Evolutionary conservation across 2,113 vertebrate genomes (phyloP).

Genomic region (Scytalopus superciliaris): DNA sequence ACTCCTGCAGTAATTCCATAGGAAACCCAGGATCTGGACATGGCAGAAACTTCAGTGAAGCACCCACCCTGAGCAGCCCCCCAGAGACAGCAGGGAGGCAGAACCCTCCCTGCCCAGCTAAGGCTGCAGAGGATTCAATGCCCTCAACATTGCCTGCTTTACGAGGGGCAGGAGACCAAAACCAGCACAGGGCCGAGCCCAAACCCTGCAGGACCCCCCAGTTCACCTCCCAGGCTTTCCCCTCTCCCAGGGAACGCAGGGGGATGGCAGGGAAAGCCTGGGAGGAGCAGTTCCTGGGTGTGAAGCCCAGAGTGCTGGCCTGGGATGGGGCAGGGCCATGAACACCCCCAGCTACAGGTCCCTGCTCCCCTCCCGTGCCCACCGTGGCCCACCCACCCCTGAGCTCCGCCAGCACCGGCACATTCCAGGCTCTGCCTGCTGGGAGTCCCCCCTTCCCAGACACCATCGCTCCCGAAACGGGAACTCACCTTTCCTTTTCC

Average conservation of each 20-base stretch:
- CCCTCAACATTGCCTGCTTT: accelerated
- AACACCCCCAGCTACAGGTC: accelerated
- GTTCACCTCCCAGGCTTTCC: not conserved
- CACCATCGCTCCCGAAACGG: too few relatives aligned
- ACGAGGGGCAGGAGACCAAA: not conserved
- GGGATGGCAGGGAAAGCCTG: not conserved
- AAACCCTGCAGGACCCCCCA: accelerated
- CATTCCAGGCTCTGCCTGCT: not conserved
- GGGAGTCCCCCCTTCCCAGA: too few relatives aligned
- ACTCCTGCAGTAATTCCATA: not conserved
- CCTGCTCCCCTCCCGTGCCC: not conserved
- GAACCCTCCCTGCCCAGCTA: not conserved
- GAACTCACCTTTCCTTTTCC: conserved; percentile 89
- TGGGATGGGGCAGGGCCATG: too few relatives aligned
- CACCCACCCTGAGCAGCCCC: not conserved
- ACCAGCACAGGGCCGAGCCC: not conserved
- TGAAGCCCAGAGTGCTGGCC: not conserved
- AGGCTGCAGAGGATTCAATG: not conserved
- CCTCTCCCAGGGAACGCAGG: not conserved
- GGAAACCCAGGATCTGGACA: not conserved
- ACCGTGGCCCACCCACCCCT: accelerated
- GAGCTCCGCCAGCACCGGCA: accelerated
- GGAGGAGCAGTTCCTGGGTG: not conserved
- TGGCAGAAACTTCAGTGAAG: not conserved
- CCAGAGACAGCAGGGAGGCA: not conserved